phyloP scores from a whole-genome alignment of 1,140 invertebrate genomes.

The Zaprionus vittiger region DNA sequence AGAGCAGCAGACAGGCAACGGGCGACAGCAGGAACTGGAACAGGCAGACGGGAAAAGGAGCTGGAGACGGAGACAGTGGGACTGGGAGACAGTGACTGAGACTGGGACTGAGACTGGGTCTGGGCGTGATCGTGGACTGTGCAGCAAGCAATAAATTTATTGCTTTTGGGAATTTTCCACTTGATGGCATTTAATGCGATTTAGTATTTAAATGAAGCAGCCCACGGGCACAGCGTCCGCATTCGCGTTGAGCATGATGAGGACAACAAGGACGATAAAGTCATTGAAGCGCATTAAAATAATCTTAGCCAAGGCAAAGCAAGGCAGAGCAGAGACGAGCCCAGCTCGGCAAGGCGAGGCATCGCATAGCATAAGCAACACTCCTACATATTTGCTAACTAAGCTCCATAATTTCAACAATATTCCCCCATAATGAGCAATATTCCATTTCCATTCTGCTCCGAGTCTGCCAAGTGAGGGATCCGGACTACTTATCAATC shows the following conservation, averaged over 20 bases:
- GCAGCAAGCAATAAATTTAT: slow-evolving; percentile 75
- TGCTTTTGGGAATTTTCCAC: slow-evolving; percentile 82
- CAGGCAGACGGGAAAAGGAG: not conserved
- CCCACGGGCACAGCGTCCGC: slow-evolving; percentile 35
- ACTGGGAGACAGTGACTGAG: not conserved
- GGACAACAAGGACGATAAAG: slow-evolving; percentile 79
- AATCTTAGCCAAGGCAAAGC: slow-evolving; percentile 60
- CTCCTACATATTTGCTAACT: slow-evolving; percentile 31
- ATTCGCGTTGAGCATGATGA: slow-evolving; percentile 30
- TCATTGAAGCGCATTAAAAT: slow-evolving; percentile 78
- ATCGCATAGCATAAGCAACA: slow-evolving; percentile 17
- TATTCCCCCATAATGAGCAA: slow-evolving; percentile 32
- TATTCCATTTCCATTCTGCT: slow-evolving; percentile 9
- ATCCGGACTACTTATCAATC: slow-evolving; percentile 22
- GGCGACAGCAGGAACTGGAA: not conserved
- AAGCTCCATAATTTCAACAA: slow-evolving; percentile 31
- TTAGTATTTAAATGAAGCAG: slow-evolving; percentile 82
- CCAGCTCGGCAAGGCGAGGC: not conserved
- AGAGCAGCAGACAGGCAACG: slow-evolving; percentile 42
- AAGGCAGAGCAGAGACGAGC: not conserved
- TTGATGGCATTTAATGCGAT: slow-evolving; percentile 83
- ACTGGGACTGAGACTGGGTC: not conserved
- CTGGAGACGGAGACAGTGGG: slow-evolving; percentile 6
- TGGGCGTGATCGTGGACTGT: slow-evolving; percentile 51
- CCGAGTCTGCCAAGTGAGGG: not conserved